Base-by-base conservation (phyloP, 1,140 invertebrate species). In the Aphaenogaster floridana region DNA sequence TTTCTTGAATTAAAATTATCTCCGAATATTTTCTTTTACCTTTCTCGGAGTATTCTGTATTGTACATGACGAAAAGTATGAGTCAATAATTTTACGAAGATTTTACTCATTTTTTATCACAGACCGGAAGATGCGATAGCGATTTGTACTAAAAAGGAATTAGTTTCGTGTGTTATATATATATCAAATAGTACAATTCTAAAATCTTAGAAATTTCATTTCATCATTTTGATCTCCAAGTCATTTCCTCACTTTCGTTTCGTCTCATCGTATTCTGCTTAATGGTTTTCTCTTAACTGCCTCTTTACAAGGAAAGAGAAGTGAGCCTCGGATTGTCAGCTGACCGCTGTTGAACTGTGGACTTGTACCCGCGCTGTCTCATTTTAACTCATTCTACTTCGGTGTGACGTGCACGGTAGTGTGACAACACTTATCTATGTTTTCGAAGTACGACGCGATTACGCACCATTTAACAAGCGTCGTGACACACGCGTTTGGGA, bases 321-420 rank as follows among this genome's bases (percentile, higher is more conserved):
- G 6, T 45, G 42, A 48, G 63, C 45, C 15, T 59, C 13, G 66
- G 57, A 61, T 81, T 34, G 34, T 63, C 42, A 83, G 28, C 21
- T 13, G 66, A 81, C 21, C 28, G 79, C 54, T 61, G 13, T 50
- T 84, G 80, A 76, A 84, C 80, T 84, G 21, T 84, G 80, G 80
- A 84, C 80, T 17, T 15, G 42, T 84, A 59, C 42, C 4, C 69
- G 11, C 13, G 54, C 34, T 84, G 21, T 50, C 69, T 84, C 69
- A 74, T 74, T 76, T 45, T 36, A 74, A 74, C n/a, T 39, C 45
- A 15, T 42, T 69, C 42, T 9, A 78, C 15, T 8, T 28, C 64
- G 34, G 1, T n/a, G 28, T 50, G 42, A 84, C 13, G 63, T 21
- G 4, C 21, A 28, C 8, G 13, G n/a, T 83, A 74, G 17, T 28